Conservation (phyloP, 2,113 vertebrate genomes). For the Pampusana beccarii region DNA sequence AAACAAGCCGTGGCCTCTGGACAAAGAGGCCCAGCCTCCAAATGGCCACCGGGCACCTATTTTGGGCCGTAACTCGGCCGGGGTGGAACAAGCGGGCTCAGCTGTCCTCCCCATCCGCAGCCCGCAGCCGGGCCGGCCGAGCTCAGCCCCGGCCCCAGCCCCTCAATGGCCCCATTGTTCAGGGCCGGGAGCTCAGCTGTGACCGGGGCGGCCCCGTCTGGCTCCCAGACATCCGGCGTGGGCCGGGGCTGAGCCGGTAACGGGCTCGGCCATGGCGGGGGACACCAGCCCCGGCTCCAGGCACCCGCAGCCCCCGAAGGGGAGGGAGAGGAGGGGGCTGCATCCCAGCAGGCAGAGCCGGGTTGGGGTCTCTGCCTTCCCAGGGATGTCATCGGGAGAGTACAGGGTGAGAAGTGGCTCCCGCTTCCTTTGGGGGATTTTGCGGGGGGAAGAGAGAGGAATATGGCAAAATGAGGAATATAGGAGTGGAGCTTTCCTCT, state of each 20-base stretch:
- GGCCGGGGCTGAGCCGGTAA: not conserved
- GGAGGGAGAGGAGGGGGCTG: not conserved
- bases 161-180: slow-evolving; percentile 76
- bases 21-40: not conserved
- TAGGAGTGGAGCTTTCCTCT: fast-evolving
- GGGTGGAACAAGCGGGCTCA: slow-evolving; percentile 63
- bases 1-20: slow-evolving; percentile 25
- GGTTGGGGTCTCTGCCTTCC: not conserved
- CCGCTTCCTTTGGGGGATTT: not conserved
- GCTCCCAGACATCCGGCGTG: slow-evolving; percentile 44
- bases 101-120: slow-evolving; percentile 46
- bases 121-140: slow-evolving; percentile 14
- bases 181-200: slow-evolving; percentile 5
- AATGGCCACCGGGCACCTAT: slow-evolving; percentile 57
- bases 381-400: not conserved
- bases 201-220: not conserved
- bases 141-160: slow-evolving; percentile 34
- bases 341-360: fast-evolving
- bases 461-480: not conserved
- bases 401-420: fast-evolving
- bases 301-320: fast-evolving
- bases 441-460: not conserved
- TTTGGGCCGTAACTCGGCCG: slow-evolving; percentile 53
- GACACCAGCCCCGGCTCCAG: not conserved
- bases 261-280: not conserved